phyloP scores from a whole-genome alignment of 2,113 vertebrate genomes.

The Melanostigma gelatinosum region DNA sequence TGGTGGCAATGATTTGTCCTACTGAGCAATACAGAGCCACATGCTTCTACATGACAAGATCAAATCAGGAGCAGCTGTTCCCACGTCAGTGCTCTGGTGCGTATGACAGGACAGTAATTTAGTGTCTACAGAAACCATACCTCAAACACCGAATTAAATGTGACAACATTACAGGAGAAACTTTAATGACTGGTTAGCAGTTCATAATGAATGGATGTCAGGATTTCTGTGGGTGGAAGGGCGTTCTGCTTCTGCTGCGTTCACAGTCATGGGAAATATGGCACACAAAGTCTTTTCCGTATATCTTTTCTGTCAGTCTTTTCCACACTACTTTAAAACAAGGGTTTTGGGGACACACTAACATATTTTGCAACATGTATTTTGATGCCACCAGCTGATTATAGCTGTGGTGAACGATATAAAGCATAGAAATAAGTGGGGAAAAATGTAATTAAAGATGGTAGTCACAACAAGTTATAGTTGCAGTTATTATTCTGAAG shows the following conservation, averaged over 20 bases:
- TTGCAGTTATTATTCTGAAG: background rate
- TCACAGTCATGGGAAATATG: background rate
- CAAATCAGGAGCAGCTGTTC: background rate
- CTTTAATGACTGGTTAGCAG: background rate
- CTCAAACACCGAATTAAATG: background rate
- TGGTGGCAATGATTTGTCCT: background rate
- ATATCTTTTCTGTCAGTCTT: background rate
- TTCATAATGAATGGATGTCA: background rate
- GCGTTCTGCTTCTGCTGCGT: slow-evolving; percentile 7
- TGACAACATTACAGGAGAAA: background rate
- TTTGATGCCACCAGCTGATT: background rate
- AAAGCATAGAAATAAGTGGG: background rate
- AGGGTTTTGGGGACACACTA: background rate
- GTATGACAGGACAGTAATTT: background rate
- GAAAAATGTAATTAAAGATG: background rate
- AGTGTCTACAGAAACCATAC: background rate
- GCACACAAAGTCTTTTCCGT: rapidly evolving
- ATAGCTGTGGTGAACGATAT: background rate
- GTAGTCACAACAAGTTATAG: background rate
- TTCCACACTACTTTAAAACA: background rate
- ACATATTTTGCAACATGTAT: background rate
- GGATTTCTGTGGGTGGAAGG: background rate
- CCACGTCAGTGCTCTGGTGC: background rate
- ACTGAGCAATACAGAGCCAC: background rate
- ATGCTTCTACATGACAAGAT: background rate